Conservation (phyloP, 2,113 vertebrate genomes). For the Thermophis baileyi region DNA sequence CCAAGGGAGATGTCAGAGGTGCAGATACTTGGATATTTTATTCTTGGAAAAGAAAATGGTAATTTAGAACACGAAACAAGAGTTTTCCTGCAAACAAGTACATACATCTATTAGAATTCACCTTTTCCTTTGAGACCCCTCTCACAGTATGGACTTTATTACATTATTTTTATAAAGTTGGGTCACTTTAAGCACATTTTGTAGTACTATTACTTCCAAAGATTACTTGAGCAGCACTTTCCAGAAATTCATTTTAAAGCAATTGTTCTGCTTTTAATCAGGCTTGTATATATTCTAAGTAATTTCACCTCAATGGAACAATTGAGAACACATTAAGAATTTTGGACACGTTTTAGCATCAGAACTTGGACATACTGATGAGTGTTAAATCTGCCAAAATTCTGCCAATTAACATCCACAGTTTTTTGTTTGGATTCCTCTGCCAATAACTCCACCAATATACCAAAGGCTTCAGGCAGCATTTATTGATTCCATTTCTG, state of each 20-base stretch:
- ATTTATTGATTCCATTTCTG: neutral
- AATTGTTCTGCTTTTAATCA: neutral
- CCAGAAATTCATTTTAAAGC: neutral
- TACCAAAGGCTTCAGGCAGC: neutral
- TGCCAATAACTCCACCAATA: slow-evolving; percentile 2
- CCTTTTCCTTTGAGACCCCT: neutral
- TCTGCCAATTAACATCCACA: neutral
- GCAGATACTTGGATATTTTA: neutral
- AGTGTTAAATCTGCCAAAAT: neutral
- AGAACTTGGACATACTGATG: neutral
- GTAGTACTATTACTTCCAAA: neutral
- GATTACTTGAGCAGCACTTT: neutral
- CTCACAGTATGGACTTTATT: neutral
- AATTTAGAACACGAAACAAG: neutral
- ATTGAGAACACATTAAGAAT: neutral
- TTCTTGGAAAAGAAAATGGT: neutral
- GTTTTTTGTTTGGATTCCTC: neutral
- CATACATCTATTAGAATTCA: neutral
- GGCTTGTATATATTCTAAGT: neutral
- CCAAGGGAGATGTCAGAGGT: neutral
- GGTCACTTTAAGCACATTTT: neutral
- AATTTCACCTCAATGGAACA: neutral
- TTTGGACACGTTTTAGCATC: neutral
- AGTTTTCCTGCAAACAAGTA: neutral
- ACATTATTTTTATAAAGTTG: neutral